Evolutionary conservation across 2,113 vertebrate genomes (phyloP).

Genomic region (Mus spicilegus): DNA sequence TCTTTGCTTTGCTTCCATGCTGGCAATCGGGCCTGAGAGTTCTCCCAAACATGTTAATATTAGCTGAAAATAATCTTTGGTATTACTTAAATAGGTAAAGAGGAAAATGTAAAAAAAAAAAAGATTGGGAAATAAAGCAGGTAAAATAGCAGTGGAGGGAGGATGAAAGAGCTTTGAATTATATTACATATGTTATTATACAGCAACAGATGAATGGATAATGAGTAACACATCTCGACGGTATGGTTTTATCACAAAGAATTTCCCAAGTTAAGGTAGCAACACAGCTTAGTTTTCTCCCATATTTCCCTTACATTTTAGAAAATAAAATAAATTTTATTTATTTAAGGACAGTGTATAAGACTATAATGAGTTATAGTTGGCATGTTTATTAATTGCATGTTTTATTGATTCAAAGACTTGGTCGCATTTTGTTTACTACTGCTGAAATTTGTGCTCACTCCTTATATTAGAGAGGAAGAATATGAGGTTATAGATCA

Average conservation of each 20-base stretch:
- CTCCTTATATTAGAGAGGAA: neutral
- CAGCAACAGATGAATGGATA: neutral
- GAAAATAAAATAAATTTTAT: slow-evolving; percentile 3
- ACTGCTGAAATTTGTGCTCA: neutral
- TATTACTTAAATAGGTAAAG: slow-evolving; percentile 33
- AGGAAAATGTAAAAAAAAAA: slow-evolving; percentile 47
- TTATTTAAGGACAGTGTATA: neutral
- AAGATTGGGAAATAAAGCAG: slow-evolving; percentile 33
- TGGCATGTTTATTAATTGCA: neutral
- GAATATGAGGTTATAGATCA: neutral
- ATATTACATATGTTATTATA: slow-evolving; percentile 2
- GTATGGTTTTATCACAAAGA: slow-evolving; percentile 16
- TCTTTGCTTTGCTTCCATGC: slow-evolving; percentile 42
- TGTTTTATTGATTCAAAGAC: neutral
- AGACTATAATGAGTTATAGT: neutral
- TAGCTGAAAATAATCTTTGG: slow-evolving; percentile 35
- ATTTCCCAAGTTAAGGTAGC: neutral
- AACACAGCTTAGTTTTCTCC: neutral
- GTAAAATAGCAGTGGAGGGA: slow-evolving; percentile 17
- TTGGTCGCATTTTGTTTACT: neutral
- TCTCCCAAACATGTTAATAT: slow-evolving; percentile 60
- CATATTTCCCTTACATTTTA: neutral
- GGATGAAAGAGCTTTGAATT: slow-evolving; percentile 25
- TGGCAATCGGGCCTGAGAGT: slow-evolving; percentile 25
- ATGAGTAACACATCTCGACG: slow-evolving; percentile 40